Evolutionary conservation across 2,888 invertebrate genomes (phyloP), one percentile per base, ranked within the genome.

Genomic region (Acleris cristana): DNA sequence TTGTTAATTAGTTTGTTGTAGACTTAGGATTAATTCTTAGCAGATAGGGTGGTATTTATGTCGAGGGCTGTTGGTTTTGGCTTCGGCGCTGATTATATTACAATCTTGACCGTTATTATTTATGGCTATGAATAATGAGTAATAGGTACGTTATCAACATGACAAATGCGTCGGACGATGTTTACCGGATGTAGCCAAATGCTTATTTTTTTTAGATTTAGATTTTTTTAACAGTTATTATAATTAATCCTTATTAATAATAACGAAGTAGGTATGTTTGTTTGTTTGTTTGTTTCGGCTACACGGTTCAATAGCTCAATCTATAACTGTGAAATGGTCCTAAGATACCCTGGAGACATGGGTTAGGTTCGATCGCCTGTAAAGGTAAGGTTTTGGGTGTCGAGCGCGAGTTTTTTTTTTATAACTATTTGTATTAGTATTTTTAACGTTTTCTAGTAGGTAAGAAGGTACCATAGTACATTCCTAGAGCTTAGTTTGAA

Each of bases 11-110:
- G n/a, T 60, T 51, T 40, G 49, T 51, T 55, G 55, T 55, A 51
- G 61, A 60, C 40, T 56, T 52, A 44, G 30, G 51, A 56, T 55
- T 60, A 45, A 45, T 57, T 56, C 26, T 40, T 18, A 51, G 55
- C 44, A 45, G 26, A 26, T 19, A n/a, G 51, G 60, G 51, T 55
- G 65, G 18, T 26, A 19, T 49, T 53, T 49, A 51, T 48, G 60
- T 30, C 53, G 30, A 3, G 40, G 10, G n/a, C 30, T 34, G 16
- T 45, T 44, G 26, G 19, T 44, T 55, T 30, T 14, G 23, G 30
- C 23, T 60, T 65, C 48, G 53, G 53, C 48, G 14, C 23, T 5
- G 30, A 26, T 48, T 55, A 60, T 30, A 55, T 65, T 61, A 51
- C 51, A 21, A 16, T 51, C 14, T 48, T 18, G 51, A 26, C 18